These are phyloP conservation scores for Heliocidaris erythrogramma DNA, from an alignment of 35 echinoderm and acorn worm genomes.

Conservation along the genomic window DNA sequence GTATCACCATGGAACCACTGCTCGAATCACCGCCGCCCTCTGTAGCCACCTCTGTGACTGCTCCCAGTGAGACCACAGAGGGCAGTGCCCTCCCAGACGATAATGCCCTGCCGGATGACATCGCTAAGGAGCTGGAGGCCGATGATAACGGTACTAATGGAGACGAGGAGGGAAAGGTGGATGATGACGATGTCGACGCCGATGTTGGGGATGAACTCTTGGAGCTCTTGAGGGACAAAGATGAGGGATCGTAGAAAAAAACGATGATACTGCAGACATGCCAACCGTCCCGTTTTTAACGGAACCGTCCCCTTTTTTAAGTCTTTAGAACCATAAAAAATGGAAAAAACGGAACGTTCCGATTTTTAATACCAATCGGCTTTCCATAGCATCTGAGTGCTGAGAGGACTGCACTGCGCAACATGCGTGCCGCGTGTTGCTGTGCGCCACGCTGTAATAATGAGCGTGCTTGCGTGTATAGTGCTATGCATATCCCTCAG, in stretches of 20 bases:
- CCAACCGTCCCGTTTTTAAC: no score
- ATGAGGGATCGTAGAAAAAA: neutral
- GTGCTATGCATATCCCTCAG: no score
- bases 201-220: conserved; percentile 41
- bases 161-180: conserved; percentile 36
- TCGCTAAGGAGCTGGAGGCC: conserved; percentile 22
- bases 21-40: neutral
- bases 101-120: conserved; percentile 42
- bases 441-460: no score
- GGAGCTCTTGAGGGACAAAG: conserved; percentile 39
- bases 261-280: no score
- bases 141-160: neutral
- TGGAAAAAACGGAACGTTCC: no score
- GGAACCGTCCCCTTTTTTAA: no score
- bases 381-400: no score
- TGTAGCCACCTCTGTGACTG: neutral
- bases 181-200: conserved; percentile 17
- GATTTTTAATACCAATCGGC: no score
- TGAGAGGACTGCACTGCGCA: no score
- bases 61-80: conserved; percentile 26
- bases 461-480: no score
- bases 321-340: no score
- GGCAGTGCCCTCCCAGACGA: neutral
- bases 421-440: no score
- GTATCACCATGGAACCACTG: conserved; percentile 24